These are phyloP conservation scores for Gisinianus flammeolus DNA, from an alignment of 2,888 invertebrate species.

Conservation along the genomic window DNA sequence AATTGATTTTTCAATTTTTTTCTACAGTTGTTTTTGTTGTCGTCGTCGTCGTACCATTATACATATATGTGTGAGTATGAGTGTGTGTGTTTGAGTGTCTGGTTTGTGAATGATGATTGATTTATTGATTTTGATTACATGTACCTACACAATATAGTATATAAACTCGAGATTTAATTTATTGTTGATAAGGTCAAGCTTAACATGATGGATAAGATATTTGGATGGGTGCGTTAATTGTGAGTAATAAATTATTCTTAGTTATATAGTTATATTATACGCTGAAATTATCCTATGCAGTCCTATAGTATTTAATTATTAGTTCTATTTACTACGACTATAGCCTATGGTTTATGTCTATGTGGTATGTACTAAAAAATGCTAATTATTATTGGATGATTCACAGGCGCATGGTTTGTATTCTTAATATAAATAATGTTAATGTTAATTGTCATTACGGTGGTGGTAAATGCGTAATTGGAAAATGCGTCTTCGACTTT, in stretches of 20 bases:
- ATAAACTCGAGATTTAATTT: conserved; percentile 16
- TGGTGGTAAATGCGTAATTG: too few species aligned
- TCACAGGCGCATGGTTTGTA: background rate
- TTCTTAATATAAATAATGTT: too few species aligned
- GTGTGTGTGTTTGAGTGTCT: too few species aligned
- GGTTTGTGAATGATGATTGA: background rate
- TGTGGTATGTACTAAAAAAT: background rate
- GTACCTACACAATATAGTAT: background rate
- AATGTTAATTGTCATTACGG: too few species aligned
- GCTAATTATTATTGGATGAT: background rate
- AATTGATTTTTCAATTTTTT: background rate
- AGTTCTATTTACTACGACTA: background rate
- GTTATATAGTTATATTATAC: background rate
- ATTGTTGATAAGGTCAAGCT: conserved; percentile 17
- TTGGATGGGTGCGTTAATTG: conserved; percentile 18
- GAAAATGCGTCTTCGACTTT: too few species aligned
- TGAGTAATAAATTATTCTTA: conserved; percentile 1
- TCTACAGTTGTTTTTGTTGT: background rate
- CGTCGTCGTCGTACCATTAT: too few species aligned
- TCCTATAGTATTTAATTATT: background rate
- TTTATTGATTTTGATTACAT: background rate
- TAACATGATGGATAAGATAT: background rate
- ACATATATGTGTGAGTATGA: too few species aligned
- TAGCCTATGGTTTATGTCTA: background rate
- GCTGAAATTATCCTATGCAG: background rate